A percentile compares a stretch with the other conserved stretches of the same genome.
These are phyloP conservation scores for Eueides isabella DNA, from an alignment of 1,140 invertebrate species.

Conservation along the genomic window DNA sequence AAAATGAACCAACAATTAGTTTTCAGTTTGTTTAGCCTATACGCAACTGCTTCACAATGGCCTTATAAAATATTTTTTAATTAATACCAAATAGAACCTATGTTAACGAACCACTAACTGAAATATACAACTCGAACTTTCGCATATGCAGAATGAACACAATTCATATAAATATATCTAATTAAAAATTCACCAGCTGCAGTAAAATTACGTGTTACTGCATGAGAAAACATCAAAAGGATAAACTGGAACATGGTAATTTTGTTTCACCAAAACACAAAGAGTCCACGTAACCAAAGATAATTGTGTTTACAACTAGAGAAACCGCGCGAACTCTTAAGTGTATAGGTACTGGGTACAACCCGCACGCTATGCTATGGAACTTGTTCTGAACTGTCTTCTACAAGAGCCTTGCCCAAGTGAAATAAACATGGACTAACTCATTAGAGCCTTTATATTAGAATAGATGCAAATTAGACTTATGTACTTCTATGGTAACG, in stretches of 20 bases:
- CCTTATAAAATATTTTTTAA: no score
- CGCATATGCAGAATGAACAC: no score
- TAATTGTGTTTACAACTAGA: constrained; percentile 2
- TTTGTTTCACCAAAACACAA: neutral
- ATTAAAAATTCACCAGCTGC: no score
- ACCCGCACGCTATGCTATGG: neutral
- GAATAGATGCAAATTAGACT: neutral
- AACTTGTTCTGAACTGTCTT: neutral
- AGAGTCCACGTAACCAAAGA: constrained; percentile 11
- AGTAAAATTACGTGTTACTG: neutral
- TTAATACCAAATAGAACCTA: no score
- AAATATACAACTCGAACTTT: no score
- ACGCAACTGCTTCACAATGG: no score
- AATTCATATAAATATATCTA: no score
- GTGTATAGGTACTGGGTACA: neutral
- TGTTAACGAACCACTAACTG: no score
- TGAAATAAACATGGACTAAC: neutral
- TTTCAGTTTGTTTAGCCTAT: no score
- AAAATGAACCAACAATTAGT: no score
- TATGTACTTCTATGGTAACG: no score
- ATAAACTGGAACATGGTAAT: neutral
- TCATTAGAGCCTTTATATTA: neutral
- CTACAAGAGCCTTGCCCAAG: neutral
- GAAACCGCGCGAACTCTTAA: neutral
- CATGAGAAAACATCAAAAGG: neutral